Percentiles rank a stretch among this genome's conserved stretches.
Conservation (phyloP, 1,140 invertebrate species). For the Coelopa frigida region DNA sequence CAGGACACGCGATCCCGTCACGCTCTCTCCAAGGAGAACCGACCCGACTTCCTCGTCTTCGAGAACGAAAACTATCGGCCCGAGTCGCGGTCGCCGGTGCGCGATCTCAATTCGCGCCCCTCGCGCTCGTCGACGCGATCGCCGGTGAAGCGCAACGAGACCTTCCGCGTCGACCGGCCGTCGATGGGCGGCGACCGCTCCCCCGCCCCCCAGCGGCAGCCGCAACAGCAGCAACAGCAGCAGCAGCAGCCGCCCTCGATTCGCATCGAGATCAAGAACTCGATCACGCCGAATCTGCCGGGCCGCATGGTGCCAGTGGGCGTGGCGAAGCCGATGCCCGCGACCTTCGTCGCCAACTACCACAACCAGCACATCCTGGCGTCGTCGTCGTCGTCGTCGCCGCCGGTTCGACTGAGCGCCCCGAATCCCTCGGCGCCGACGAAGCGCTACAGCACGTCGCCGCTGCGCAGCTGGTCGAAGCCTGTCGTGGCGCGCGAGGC, state of each 20-base stretch:
- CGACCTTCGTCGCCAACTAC: background rate
- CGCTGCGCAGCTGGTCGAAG: conserved; percentile 8
- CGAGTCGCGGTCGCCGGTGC: conserved; percentile 33
- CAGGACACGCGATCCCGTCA: no score
- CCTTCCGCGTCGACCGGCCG: conserved; percentile 31
- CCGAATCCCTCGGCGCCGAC: background rate
- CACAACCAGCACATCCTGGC: conserved; percentile 19
- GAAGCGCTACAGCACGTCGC: background rate
- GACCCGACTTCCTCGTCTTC: conserved; percentile 36
- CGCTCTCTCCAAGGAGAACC: conserved; percentile 34
- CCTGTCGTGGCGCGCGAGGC: background rate
- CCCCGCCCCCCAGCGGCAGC: background rate
- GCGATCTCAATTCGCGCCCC: conserved; percentile 18
- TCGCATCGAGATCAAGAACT: conserved; percentile 42
- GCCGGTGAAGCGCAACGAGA: conserved; percentile 41
- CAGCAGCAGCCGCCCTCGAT: conserved; percentile 17
- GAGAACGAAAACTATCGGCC: conserved; percentile 41
- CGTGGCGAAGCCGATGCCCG: conserved; percentile 41
- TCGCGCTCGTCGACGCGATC: conserved; percentile 31
- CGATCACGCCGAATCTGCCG: conserved; percentile 34
- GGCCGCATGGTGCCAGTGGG: conserved; percentile 37
- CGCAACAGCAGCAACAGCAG: background rate
- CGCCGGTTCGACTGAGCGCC: background rate
- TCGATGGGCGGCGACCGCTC: conserved; percentile 10
- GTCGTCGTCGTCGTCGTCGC: background rate